Evolutionary conservation across 2,113 vertebrate species (phyloP).

Genomic region (Tor tambroides): DNA sequence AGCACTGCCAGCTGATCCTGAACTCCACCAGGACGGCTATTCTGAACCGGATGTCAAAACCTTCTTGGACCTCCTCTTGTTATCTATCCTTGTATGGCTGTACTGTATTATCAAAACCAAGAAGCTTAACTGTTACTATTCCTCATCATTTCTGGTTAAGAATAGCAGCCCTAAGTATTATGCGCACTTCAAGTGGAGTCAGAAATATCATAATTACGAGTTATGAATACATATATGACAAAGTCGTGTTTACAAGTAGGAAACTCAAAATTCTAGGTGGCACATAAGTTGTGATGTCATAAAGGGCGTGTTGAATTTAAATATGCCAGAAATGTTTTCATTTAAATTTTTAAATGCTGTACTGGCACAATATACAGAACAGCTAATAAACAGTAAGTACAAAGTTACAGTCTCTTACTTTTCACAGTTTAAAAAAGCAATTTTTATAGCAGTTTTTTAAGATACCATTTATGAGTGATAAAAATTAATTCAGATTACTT

Average conservation of each 20-base stretch:
- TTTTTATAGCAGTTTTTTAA: too few species aligned
- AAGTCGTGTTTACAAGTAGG: neutral
- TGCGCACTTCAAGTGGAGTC: neutral
- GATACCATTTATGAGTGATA: neutral
- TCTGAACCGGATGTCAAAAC: slow-evolving; percentile 1
- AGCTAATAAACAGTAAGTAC: neutral
- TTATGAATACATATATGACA: neutral
- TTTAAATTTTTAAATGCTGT: neutral
- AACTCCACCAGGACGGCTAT: neutral
- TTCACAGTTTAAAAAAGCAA: neutral
- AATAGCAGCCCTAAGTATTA: neutral
- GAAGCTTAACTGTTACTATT: neutral
- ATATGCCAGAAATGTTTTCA: neutral
- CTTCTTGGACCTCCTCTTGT: neutral
- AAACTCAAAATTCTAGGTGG: too few species aligned
- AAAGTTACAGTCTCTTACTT: neutral
- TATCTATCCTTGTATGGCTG: neutral
- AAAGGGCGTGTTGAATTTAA: neutral
- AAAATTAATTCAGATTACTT: neutral
- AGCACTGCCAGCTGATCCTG: slow-evolving; percentile 48
- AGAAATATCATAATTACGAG: neutral
- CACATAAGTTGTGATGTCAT: too few species aligned
- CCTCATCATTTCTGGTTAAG: neutral
- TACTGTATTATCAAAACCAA: neutral
- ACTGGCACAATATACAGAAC: neutral